Evolutionary conservation across 2,797 vertebrate species (phyloP).

Genomic region (Tiaroga cobitis): DNA sequence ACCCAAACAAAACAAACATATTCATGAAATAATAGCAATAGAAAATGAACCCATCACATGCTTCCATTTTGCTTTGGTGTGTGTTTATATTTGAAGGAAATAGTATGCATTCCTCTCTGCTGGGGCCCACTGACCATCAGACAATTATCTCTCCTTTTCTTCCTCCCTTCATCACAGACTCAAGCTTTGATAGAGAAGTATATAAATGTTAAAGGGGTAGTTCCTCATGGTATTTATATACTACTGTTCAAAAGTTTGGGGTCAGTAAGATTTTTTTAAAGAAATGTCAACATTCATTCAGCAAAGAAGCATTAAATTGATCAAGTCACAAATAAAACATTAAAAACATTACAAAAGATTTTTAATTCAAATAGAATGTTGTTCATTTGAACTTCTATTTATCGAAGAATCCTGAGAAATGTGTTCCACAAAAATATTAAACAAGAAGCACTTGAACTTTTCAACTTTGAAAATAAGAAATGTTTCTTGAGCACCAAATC

Average conservation of each 20-base stretch:
- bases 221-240: neutral
- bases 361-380: neutral
- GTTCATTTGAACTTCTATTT: too few relatives aligned
- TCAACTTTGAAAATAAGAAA: too few relatives aligned
- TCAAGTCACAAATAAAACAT: neutral
- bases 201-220: neutral
- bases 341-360: neutral
- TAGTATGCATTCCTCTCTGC: constrained; percentile 70
- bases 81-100: constrained; percentile 79
- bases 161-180: constrained; percentile 32
- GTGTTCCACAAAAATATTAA: neutral
- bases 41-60: constrained; percentile 39
- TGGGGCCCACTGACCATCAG: constrained; percentile 45
- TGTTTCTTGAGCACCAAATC: too few relatives aligned
- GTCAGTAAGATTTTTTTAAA: neutral
- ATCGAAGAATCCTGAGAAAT: too few relatives aligned
- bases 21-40: neutral
- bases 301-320: neutral
- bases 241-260: neutral
- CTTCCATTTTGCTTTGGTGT: constrained; percentile 47
- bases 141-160: constrained; percentile 28
- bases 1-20: constrained; percentile 20
- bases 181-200: neutral
- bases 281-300: neutral
- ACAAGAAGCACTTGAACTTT: neutral